phyloP scores from a whole-genome alignment of 2,113 vertebrate species.

The Empidonax alnorum region DNA sequence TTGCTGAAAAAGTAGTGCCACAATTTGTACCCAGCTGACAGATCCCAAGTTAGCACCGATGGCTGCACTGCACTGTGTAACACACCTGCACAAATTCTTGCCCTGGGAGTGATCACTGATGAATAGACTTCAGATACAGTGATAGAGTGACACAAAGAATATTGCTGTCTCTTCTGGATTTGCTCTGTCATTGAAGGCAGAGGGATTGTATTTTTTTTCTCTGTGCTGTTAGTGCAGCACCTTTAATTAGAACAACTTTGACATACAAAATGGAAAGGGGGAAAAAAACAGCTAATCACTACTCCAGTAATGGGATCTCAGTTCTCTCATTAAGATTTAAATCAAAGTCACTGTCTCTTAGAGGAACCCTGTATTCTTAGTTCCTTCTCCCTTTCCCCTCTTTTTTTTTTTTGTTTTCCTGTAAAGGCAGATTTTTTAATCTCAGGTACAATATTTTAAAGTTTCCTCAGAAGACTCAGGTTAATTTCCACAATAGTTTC shows the following conservation, averaged over 20 bases:
- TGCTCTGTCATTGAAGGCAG: background rate
- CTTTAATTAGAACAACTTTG: background rate
- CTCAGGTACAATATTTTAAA: background rate
- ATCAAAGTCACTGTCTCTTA: background rate
- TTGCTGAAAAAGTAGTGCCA: accelerated
- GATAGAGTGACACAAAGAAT: background rate
- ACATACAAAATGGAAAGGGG: background rate
- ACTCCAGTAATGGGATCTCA: background rate
- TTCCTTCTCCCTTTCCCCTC: background rate
- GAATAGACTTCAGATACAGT: background rate
- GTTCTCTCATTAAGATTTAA: background rate
- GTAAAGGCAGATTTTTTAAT: background rate
- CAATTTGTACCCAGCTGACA: background rate
- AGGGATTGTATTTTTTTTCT: background rate
- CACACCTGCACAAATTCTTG: background rate
- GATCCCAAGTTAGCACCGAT: background rate
- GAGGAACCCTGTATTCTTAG: background rate
- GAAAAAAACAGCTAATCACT: background rate
- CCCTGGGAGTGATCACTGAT: background rate
- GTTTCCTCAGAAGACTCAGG: background rate
- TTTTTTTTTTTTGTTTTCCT: background rate
- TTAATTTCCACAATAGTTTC: background rate
- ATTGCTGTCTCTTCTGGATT: background rate
- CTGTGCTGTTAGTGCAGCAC: background rate
- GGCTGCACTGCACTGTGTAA: background rate